A percentile compares a stretch with the other conserved stretches of the same genome.
Evolutionary conservation across 2,113 vertebrate species (phyloP).

Genomic region (Oryctolagus cuniculus): mOryCun1.1 NC_091434.1:77896001-77896500

Average conservation of each 20-base stretch:
- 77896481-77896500: constrained; percentile 31
- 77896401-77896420: constrained; percentile 49
- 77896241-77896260: constrained; percentile 73
- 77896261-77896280: constrained; percentile 55
- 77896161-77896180: constrained; percentile 84
- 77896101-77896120: constrained; percentile 87
- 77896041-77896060: constrained; percentile 82
- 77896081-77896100: constrained; percentile 77
- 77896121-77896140: constrained; percentile 86
- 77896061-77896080: constrained; percentile 68
- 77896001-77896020: constrained; percentile 87
- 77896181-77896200: constrained; percentile 84
- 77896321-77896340: constrained; percentile 54
- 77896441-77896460: constrained; percentile 31
- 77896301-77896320: constrained; percentile 48
- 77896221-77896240: constrained; percentile 78
- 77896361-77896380: constrained; percentile 56
- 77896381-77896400: background rate
- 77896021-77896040: constrained; percentile 86
- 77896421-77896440: background rate
- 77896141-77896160: constrained; percentile 85
- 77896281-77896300: constrained; percentile 65
- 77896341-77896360: background rate
- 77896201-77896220: constrained; percentile 79
- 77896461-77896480: background rate